Percentiles rank a stretch among this genome's conserved stretches.
Conservation (phyloP, 2,888 invertebrate species). For the Zygothrica quintamaculata region DNA sequence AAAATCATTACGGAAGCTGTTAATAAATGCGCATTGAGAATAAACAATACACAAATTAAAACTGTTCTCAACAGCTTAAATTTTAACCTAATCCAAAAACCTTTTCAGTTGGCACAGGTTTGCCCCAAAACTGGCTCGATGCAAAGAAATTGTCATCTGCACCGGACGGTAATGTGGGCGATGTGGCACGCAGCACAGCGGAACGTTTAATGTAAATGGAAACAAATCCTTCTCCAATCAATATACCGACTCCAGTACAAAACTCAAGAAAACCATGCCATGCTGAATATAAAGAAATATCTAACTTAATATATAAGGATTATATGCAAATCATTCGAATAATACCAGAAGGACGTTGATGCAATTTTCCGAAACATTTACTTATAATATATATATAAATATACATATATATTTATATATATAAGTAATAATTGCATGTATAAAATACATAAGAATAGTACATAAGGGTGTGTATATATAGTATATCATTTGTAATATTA, state of each 20-base stretch:
- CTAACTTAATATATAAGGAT: conserved; percentile 2
- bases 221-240: conserved; percentile 3
- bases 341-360: conserved; percentile 26
- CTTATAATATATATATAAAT: conserved; percentile 59
- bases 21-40: conserved; percentile 77
- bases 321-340: conserved; percentile 5
- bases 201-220: conserved; percentile 51
- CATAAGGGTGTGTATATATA: conserved; percentile 62
- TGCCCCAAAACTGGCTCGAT: conserved; percentile 69
- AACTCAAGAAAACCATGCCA: conserved; percentile 15
- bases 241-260: conserved; percentile 49
- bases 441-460: conserved; percentile 80
- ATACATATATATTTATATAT: conserved; percentile 35
- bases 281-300: too few relatives aligned
- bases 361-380: conserved; percentile 74
- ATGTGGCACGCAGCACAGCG: conserved; percentile 74
- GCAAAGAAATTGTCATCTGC: conserved; percentile 51
- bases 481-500: conserved; percentile 51
- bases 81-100: conserved; percentile 35
- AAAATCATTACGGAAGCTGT: conserved; percentile 41
- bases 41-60: conserved; percentile 26
- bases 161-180: conserved; percentile 63
- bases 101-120: conserved; percentile 73
- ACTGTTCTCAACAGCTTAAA: conserved; percentile 14
- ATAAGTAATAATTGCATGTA: conserved; percentile 75